These are phyloP conservation scores for Arenaria interpres DNA, from an alignment of 2,113 vertebrate species.

Conservation along the genomic window DNA sequence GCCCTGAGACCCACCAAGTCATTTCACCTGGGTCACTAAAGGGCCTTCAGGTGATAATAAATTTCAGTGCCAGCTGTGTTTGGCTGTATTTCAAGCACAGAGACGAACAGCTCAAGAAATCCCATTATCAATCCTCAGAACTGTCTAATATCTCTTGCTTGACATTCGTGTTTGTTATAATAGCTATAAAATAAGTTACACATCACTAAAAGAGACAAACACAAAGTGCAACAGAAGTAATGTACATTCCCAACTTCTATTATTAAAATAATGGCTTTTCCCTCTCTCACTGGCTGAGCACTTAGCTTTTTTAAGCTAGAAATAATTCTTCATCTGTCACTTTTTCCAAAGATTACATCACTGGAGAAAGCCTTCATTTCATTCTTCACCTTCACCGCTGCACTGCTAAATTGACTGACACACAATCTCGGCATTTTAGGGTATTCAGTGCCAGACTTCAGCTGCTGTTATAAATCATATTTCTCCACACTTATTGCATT, in stretches of 20 bases:
- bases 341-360: background rate
- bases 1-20: background rate
- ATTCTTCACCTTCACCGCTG: background rate
- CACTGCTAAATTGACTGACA: conserved; percentile 43
- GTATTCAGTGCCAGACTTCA: conserved; percentile 26
- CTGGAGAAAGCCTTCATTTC: background rate
- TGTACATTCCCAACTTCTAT: background rate
- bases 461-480: conserved; percentile 61
- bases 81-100: background rate
- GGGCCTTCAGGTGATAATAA: background rate
- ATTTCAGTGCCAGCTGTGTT: background rate
- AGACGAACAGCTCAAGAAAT: background rate
- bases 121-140: background rate
- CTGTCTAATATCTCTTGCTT: background rate
- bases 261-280: conserved; percentile 48
- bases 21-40: background rate
- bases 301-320: background rate
- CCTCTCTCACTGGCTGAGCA: background rate
- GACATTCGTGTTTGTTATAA: background rate
- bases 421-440: conserved; percentile 18
- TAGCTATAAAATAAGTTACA: background rate
- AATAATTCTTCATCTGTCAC: conserved; percentile 36
- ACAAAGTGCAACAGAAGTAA: background rate
- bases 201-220: conserved; percentile 16
- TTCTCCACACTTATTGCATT: conserved; percentile 55